Evolutionary conservation across 2,797 vertebrate species (phyloP), one percentile per base, ranked within the genome.

Genomic region (Muscicapa comitata): DNA sequence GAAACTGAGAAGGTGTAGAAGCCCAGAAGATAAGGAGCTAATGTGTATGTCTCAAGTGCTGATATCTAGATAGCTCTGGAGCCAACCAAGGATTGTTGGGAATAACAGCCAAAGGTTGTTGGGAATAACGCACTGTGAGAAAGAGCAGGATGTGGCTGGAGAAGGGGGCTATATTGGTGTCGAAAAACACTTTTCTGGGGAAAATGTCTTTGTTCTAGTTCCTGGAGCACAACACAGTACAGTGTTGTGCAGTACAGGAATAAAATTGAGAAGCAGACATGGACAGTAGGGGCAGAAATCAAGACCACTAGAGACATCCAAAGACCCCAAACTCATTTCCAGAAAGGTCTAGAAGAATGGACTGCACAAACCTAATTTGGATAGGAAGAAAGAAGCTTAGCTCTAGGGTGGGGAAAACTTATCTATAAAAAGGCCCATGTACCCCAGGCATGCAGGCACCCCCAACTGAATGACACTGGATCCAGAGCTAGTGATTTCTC

Each of bases 291-390:
- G 5, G 8, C 8, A n/a, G 13, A 18, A 37, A 62, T 50, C 16
- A 50, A 38, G 28, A 40, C 3, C 7, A 45, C 14, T 7, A 7
- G n/a, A 65, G 4, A 14, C 6, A 4, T 3, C n/a, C 8, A 6
- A 50, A 65, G 4, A 14, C 21, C 6, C 3, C n/a, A 5, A 4
- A 45, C n/a, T 12, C 20, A 33, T 45, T 89, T 76, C 50, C 20
- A 50, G 48, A 50, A 82, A 61, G 11, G 13, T 50, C 62, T n/a
- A 37, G 35, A 55, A n/a, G 42, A 75, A n/a, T 0, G 0, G 10
- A 37, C 16, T 55, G 11, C 26, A 25, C 7, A 70, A 67, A 76
- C 4, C 13, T 29, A 50, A 51, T 57, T 51, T 50, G 37, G 8
- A 57, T 21, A 29, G 17, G 24, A 82, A 51, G 23, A 3, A 50